Evolutionary conservation across 2,113 vertebrate genomes (phyloP), one percentile per base, ranked within the genome.

Genomic region (Nannobrachium achirus): DNA sequence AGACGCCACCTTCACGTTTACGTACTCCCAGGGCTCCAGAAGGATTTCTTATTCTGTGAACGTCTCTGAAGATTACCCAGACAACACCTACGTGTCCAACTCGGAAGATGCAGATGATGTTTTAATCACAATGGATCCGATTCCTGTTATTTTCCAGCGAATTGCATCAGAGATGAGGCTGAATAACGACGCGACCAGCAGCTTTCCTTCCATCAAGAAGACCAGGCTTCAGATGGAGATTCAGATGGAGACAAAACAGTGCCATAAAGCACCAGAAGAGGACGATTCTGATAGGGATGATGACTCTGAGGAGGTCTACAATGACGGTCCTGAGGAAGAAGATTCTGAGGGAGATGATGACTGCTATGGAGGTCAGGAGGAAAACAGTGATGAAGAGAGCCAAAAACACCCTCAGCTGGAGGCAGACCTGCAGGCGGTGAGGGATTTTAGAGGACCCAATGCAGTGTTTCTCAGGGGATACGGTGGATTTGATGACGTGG

Each of bases 381-480:
- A 95, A 82, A 95, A 89, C 84, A 95, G 94, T 53, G 95, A 95
- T 38, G 94, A 95, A 51, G 95, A 96, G 70, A 91, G 95, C 69
- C 94, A 95, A 78, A 96, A 96, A 66, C 95, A 96, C 69, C 94
- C 94, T 6, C 95, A 95, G 65, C 83, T 96, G 64, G 95, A 96
- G 52, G 94, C 95, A 51, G 95, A 96, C 84, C 77, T 96, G 75
- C 92, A 89, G 38, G 95, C 95, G 8, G 94, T 96, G 79, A 93
- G 94, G 87, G 95, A 95, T 80, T 82, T 95, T 76, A 95, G 95
- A 65, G 94, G 95, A 75, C 92, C 91, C 76, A 92, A 91, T 58
- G 94, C 95, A 83, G 94, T 96, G 83, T 96, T 94, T 94, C 95
- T 96, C 93, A 96, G 95, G 94, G 95, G 95, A 94, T 96, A 96